Evolutionary conservation across 2,797 vertebrate species (phyloP), one percentile per base, ranked within the genome.

Genomic region (Oreochromis mossambicus): DNA sequence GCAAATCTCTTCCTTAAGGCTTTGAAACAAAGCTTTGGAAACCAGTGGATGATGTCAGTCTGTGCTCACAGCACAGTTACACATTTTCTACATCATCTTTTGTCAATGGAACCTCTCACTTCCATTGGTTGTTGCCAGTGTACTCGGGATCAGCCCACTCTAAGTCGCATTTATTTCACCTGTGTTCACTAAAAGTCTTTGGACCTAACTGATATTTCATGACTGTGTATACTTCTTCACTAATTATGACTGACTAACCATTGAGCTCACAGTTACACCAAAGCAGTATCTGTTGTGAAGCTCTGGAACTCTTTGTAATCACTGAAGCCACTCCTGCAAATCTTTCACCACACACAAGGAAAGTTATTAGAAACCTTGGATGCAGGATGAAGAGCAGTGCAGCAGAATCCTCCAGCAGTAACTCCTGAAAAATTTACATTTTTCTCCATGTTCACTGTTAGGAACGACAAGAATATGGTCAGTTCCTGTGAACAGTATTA

Each of bases 1-100:
- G 6, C 17, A 7, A n/a, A 63, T 63, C 0, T 7, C 2, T 63
- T 63, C 58, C 58, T 24, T 24, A 0, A 61, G 15, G 15, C 29
- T 19, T 61, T 17, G 29, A 61, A 61, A 61, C 58, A 21, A 66
- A 66, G 36, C 61, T 66, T 21, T 38, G 34, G 4, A 66, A 41
- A 66, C n/a, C 61, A 21, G 34, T 66, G 61, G 34, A 66, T 41
- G 34, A 66, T 41, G 61, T 66, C 34, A 5, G 32, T 36, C 34
- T 63, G 34, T 13, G 32, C 29, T 61, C 58, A n/a, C 58, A 5
- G 17, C 32, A 0, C 61, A 66, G 34, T 21, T 21, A 36, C 61
- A 38, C 34, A 0, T 21, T 38, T 66, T 38, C 34, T n/a, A 38
- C 19, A n/a, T 21, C 19, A n/a, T 63, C 32, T 34, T 63, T 17